Evolutionary conservation across 2,888 invertebrate species (phyloP), one percentile per base, ranked within the genome.

Genomic region (Polylopha cassiicola): DNA sequence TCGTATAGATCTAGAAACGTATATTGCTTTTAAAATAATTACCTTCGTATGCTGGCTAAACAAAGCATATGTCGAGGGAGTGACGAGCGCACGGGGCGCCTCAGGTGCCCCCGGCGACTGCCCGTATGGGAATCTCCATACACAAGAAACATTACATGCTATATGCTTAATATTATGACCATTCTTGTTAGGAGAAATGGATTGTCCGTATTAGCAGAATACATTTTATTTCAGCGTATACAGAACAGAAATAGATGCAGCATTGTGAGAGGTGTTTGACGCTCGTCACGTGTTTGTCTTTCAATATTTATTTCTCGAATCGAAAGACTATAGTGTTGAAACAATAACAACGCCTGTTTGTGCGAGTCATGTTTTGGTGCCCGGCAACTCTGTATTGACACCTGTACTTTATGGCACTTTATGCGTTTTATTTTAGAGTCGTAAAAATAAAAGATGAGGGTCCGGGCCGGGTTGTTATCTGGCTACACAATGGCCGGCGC

Each of bases 11-110:
- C 59, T 48, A 54, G 56, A 72, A 65, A 72, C 63, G 64, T 61
- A 71, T 67, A 78, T 70, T 70, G 64, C 59, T 46, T 64, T 63
- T 64, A 63, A 73, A 74, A 75, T 81, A 78, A 82, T 82, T 78
- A 75, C 70, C 60, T 71, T 47, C 59, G 58, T 64, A 61, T 65
- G 58, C 65, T 71, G 62, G 73, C 73, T 71, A 78, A 80, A 80
- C 76, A 77, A 80, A 80, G 72, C 73, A 63, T 65, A 64, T 54
- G 68, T 58, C 69, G 53, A 57, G 58, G 51, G 67, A 65, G 63
- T 77, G 77, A 77, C 71, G 69, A 71, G 68, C 66, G 63, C 52
- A 54, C 22, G 50, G 50, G 39, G 34, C 50, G 58, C 39, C 51
- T n/a, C n/a, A n/a, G n/a, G n/a, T 46, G 71, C 72, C 74, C 55